Conservation (phyloP, 2,888 invertebrate species). For the Leptopilina myrica region DNA sequence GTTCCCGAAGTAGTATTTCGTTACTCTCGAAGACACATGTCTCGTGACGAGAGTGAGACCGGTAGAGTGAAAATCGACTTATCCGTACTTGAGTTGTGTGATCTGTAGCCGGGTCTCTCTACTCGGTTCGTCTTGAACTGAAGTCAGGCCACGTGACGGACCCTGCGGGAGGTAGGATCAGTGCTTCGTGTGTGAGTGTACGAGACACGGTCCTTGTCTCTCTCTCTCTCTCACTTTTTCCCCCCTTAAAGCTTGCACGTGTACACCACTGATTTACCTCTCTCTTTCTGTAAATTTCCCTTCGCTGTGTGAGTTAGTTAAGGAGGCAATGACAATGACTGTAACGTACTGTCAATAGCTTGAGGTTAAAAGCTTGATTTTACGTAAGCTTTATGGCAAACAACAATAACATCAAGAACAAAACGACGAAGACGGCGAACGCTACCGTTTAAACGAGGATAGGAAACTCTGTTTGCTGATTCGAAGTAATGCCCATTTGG, state of each 20-base stretch:
- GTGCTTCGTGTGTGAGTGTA: constrained; percentile 49
- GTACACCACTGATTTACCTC: constrained; percentile 47
- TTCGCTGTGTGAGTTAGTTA: constrained; percentile 29
- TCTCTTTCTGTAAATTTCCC: constrained; percentile 7
- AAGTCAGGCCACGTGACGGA: constrained; percentile 73
- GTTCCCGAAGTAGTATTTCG: too few species aligned
- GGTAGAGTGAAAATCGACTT: constrained; percentile 39
- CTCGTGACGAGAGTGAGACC: constrained; percentile 13
- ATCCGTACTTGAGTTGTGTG: constrained; percentile 45
- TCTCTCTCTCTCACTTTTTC: constrained; percentile 28
- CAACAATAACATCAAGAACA: background rate
- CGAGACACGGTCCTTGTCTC: constrained; percentile 41
- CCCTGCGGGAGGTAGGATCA: constrained; percentile 74
- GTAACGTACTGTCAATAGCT: background rate
- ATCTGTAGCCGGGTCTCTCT: constrained; percentile 64
- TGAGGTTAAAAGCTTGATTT: background rate
- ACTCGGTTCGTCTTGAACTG: constrained; percentile 73
- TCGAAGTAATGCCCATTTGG: constrained; percentile 15
- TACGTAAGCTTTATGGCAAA: background rate
- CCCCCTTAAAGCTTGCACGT: constrained; percentile 24
- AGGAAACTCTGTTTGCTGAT: constrained; percentile 25
- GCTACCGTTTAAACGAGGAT: constrained; percentile 19
- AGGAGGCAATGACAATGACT: background rate
- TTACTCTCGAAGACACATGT: constrained; percentile 35
- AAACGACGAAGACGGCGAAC: background rate